Percentiles rank a stretch among this genome's conserved stretches.
phyloP scores from a whole-genome alignment of 2,888 invertebrate species.

The Iphiclides podalirius region DNA sequence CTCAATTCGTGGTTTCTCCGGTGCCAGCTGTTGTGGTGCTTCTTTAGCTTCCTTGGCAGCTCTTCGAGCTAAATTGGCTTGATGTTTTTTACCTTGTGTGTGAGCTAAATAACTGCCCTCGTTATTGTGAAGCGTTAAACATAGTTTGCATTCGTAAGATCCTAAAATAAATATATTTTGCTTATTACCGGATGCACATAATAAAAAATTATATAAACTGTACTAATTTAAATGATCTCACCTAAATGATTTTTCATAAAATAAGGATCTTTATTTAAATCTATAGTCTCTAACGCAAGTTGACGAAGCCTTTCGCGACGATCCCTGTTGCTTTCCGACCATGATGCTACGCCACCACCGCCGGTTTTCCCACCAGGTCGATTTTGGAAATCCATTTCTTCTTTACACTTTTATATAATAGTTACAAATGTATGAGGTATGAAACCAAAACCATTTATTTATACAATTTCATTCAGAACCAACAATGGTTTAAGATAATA shows the following conservation, averaged over 20 bases:
- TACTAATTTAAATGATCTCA: too few relatives aligned
- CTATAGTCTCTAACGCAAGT: slow-evolving; percentile 98
- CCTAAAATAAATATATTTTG: slow-evolving; percentile 68
- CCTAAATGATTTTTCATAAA: slow-evolving; percentile 99
- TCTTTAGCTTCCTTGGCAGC: slow-evolving; percentile 99
- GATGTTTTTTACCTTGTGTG: slow-evolving; percentile 99
- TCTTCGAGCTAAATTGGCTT: slow-evolving; percentile 97
- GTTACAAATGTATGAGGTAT: too few relatives aligned
- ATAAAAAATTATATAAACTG: neutral
- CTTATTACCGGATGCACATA: too few relatives aligned
- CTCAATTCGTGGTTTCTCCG: slow-evolving; percentile 97
- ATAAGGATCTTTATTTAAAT: slow-evolving; percentile 99
- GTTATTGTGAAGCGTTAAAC: slow-evolving; percentile 98
- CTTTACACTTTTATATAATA: neutral
- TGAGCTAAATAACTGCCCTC: slow-evolving; percentile 99
- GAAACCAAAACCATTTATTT: too few relatives aligned
- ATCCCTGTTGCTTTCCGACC: slow-evolving; percentile 98
- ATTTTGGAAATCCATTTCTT: slow-evolving; percentile 98
- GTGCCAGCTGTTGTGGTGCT: slow-evolving; percentile 95
- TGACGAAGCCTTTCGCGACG: slow-evolving; percentile 96
- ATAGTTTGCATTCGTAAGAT: slow-evolving; percentile 99
- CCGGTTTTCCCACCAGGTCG: slow-evolving; percentile 88
- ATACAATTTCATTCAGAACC: too few relatives aligned
- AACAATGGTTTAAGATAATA: too few relatives aligned
- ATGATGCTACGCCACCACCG: slow-evolving; percentile 95